Percentiles rank a stretch among this genome's conserved stretches.
These are phyloP conservation scores for Atethmia centrago DNA, from an alignment of 2,888 invertebrate genomes.

Conservation along the genomic window DNA sequence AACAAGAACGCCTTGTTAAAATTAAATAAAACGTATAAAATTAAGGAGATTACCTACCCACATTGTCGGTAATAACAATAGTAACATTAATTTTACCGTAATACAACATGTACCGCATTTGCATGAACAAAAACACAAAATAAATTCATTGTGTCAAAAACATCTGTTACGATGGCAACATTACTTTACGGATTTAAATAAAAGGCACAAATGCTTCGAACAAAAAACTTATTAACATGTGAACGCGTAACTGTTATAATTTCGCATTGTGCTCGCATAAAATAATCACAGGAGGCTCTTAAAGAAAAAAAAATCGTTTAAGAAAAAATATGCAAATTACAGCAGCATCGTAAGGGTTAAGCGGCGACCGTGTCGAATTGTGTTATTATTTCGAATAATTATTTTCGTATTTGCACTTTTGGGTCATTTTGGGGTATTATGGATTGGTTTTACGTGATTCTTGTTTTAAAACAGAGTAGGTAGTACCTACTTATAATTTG, in stretches of 20 bases:
- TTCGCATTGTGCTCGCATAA: conserved; percentile 77
- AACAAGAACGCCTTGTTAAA: conserved; percentile 36
- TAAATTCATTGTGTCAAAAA: conserved; percentile 65
- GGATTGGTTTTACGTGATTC: neutral
- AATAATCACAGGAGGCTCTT: conserved; percentile 78
- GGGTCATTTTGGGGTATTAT: neutral
- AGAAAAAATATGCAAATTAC: conserved; percentile 77
- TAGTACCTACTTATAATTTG: no score
- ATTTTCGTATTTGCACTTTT: conserved; percentile 64
- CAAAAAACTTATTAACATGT: conserved; percentile 86
- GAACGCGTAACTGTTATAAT: conserved; percentile 83
- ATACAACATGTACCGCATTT: conserved; percentile 18
- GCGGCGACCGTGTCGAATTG: conserved; percentile 69
- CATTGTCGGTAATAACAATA: conserved; percentile 27
- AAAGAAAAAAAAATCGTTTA: conserved; percentile 75
- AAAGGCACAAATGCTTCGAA: conserved; percentile 66
- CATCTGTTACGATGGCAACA: conserved; percentile 70
- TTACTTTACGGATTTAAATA: conserved; percentile 71
- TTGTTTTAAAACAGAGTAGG: no score
- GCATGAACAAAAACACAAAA: conserved; percentile 55
- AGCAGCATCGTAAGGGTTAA: conserved; percentile 74
- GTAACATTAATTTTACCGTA: conserved; percentile 29
- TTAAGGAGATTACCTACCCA: neutral
- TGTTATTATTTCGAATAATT: conserved; percentile 69
- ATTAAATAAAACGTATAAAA: conserved; percentile 22